Conservation (phyloP, 2,113 vertebrate species). For the Nothoprocta perdicaria region DNA sequence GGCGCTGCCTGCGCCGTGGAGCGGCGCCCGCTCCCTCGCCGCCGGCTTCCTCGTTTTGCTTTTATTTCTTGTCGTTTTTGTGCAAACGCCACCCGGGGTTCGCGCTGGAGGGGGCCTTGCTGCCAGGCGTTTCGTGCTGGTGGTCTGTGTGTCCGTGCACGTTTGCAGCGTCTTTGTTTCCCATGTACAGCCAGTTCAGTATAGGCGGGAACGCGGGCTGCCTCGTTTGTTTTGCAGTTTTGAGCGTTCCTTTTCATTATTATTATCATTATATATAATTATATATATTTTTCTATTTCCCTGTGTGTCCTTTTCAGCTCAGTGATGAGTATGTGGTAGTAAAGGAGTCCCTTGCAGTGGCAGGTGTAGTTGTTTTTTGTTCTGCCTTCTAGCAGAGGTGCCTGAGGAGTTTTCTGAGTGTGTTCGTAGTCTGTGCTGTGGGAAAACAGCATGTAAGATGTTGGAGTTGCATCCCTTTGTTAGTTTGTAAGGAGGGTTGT, state of each 20-base stretch:
- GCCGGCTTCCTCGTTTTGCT: too few relatives aligned
- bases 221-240: rapidly evolving
- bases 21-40: too few relatives aligned
- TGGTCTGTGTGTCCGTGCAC: rapidly evolving
- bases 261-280: too few relatives aligned
- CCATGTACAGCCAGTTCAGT: rapidly evolving
- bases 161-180: rapidly evolving
- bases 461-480: neutral
- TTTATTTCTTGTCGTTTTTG: too few relatives aligned
- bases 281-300: rapidly evolving
- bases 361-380: neutral
- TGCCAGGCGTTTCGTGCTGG: neutral
- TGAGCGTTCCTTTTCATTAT: rapidly evolving
- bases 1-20: too few relatives aligned
- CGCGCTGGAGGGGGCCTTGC: slow-evolving; percentile 14
- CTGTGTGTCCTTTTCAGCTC: rapidly evolving
- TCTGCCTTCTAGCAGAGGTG: neutral
- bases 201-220: rapidly evolving
- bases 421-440: neutral
- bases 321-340: too few relatives aligned
- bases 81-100: too few relatives aligned
- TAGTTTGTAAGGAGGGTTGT: neutral
- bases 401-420: rapidly evolving
- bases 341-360: rapidly evolving
- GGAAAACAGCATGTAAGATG: neutral